phyloP scores from a whole-genome alignment of 2,797 vertebrate genomes.

The Tachyglossus aculeatus region DNA sequence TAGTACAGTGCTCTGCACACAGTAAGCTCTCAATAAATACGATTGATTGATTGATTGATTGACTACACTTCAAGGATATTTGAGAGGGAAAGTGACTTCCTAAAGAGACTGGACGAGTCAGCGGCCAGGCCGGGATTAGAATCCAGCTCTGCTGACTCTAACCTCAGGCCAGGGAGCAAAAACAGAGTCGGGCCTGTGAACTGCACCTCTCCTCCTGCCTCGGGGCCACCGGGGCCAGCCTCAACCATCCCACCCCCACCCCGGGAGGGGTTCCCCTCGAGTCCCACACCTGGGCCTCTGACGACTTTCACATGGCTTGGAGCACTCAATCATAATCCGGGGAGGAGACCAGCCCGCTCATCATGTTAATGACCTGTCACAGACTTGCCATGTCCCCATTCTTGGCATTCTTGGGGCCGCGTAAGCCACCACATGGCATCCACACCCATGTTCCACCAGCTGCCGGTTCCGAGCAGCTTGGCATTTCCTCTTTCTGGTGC shows the following conservation, averaged over 20 bases:
- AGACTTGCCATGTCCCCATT: not conserved
- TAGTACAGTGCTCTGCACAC: too few species aligned
- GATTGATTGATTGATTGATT: too few species aligned
- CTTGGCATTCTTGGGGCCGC: not conserved
- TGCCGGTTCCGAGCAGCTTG: not conserved
- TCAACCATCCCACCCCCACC: not conserved
- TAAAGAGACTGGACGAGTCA: too few species aligned
- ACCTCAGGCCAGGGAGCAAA: too few species aligned
- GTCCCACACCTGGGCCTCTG: not conserved
- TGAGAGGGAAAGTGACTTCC: too few species aligned
- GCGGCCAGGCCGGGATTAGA: too few species aligned
- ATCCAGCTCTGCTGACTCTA: too few species aligned
- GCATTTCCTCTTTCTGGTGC: not conserved
- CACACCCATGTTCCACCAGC: not conserved
- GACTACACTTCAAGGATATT: too few species aligned
- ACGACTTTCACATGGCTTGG: not conserved
- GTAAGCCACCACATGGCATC: slow-evolving; percentile 17
- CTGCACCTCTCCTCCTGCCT: not conserved
- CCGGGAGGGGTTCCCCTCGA: not conserved
- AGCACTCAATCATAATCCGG: slow-evolving; percentile 30
- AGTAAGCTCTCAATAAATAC: too few species aligned
- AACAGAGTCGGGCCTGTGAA: too few species aligned
- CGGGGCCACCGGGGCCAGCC: not conserved
- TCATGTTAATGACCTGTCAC: slow-evolving; percentile 42
- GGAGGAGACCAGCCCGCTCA: slow-evolving; percentile 16